These are phyloP conservation scores for Temnothorax ravouxi DNA, from an alignment of 2,888 invertebrate species.

Conservation along the genomic window DNA sequence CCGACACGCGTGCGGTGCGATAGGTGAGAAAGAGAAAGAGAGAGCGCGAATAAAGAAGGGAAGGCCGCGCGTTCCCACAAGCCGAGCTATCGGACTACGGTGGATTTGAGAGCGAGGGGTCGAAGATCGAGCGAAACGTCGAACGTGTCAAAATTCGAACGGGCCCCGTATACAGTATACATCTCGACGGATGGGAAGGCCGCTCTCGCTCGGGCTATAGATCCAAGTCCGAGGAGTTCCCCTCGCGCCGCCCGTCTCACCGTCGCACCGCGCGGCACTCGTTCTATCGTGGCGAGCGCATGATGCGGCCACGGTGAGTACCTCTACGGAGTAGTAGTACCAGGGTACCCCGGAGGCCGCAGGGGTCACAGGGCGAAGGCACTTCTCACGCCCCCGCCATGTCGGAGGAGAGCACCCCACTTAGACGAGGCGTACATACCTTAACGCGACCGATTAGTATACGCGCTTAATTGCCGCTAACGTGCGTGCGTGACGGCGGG, in stretches of 20 bases:
- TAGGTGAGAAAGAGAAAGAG: background rate
- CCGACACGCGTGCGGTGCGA: constrained; percentile 37
- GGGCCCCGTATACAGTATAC: constrained; percentile 70
- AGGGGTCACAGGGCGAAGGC: constrained; percentile 86
- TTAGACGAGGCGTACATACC: constrained; percentile 83
- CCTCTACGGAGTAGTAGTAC: constrained; percentile 76
- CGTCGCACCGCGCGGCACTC: constrained; percentile 37
- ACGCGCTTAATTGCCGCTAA: constrained; percentile 85
- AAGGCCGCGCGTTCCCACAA: constrained; percentile 69
- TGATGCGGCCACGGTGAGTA: constrained; percentile 79
- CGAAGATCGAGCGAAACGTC: constrained; percentile 82
- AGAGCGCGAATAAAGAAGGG: constrained; percentile 56
- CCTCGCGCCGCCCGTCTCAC: constrained; percentile 46
- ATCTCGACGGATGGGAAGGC: constrained; percentile 64
- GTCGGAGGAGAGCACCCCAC: constrained; percentile 83
- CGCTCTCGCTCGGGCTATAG: constrained; percentile 56
- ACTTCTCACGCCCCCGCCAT: constrained; percentile 86
- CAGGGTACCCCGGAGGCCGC: constrained; percentile 80
- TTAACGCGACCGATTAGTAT: constrained; percentile 85
- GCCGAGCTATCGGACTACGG: constrained; percentile 69
- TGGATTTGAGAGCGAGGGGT: constrained; percentile 76
- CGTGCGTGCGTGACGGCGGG: constrained; percentile 82
- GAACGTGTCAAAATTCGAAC: constrained; percentile 85
- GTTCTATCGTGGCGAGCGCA: constrained; percentile 60
- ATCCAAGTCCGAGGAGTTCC: constrained; percentile 51